phyloP scores from a whole-genome alignment of 2,888 invertebrate species.

The Willowsia nigromaculata region DNA sequence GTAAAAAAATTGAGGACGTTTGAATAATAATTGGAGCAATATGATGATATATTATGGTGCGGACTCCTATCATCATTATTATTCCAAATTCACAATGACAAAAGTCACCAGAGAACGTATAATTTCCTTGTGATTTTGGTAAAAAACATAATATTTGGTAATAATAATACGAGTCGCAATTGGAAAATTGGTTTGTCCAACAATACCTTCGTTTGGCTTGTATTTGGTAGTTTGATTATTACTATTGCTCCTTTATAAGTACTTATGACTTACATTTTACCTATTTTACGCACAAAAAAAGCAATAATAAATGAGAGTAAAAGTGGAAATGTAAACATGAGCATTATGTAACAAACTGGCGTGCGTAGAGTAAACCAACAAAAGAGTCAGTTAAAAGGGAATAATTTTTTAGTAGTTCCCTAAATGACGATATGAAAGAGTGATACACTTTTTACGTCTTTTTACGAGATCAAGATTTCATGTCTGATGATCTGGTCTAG shows the following conservation, averaged over 20 bases:
- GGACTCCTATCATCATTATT: neutral
- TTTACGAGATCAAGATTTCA: constrained; percentile 8
- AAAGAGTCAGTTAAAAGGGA: neutral
- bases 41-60: neutral
- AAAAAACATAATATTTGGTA: neutral
- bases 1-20: constrained; percentile 42
- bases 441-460: neutral
- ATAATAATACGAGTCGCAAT: neutral
- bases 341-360: neutral
- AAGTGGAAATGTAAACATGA: constrained; percentile 27
- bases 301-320: neutral
- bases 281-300: neutral
- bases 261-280: neutral
- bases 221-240: neutral
- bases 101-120: constrained; percentile 16
- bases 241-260: neutral
- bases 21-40: constrained; percentile 38
- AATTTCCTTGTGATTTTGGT: constrained; percentile 45
- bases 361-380: neutral
- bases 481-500: constrained; percentile 40
- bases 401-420: neutral
- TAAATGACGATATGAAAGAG: neutral
- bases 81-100: constrained; percentile 4
- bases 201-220: neutral
- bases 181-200: neutral